phyloP scores from a whole-genome alignment of 1,140 invertebrate genomes.

The Trichogramma pretiosum region DNA sequence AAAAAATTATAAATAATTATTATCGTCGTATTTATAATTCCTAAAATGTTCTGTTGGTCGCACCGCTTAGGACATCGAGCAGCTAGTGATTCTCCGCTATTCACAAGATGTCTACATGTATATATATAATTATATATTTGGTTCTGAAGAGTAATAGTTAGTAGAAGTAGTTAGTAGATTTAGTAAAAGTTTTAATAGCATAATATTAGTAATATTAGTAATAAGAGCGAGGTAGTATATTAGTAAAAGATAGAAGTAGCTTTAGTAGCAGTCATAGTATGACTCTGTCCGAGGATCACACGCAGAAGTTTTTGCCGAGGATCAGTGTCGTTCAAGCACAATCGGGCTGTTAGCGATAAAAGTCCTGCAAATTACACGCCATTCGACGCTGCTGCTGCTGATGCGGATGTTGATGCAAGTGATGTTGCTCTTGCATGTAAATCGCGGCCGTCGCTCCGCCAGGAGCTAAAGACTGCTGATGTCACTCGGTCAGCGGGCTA shows the following conservation, averaged over 20 bases:
- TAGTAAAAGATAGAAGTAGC: not conserved
- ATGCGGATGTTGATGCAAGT: constrained; percentile 23
- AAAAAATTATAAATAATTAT: no score
- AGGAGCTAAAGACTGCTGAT: constrained; percentile 32
- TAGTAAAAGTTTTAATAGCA: not conserved
- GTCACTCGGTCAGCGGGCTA: constrained; percentile 36
- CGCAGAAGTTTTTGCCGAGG: not conserved
- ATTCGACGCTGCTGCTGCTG: constrained; percentile 28
- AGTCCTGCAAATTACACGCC: constrained; percentile 42
- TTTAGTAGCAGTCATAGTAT: not conserved
- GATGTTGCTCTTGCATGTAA: no score
- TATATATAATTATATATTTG: no score
- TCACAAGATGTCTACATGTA: no score
- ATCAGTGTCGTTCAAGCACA: not conserved
- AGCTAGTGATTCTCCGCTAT: no score
- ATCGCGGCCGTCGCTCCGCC: no score
- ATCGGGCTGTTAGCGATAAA: constrained; percentile 31
- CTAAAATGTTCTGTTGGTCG: no score
- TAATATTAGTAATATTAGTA: constrained; percentile 8
- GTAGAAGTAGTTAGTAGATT: no score
- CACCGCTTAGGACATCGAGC: no score
- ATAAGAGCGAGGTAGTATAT: not conserved
- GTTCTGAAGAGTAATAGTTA: no score
- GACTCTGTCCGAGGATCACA: not conserved
- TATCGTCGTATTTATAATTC: no score